phyloP scores from a whole-genome alignment of 2,888 invertebrate genomes.

The Mamestra brassicae region DNA sequence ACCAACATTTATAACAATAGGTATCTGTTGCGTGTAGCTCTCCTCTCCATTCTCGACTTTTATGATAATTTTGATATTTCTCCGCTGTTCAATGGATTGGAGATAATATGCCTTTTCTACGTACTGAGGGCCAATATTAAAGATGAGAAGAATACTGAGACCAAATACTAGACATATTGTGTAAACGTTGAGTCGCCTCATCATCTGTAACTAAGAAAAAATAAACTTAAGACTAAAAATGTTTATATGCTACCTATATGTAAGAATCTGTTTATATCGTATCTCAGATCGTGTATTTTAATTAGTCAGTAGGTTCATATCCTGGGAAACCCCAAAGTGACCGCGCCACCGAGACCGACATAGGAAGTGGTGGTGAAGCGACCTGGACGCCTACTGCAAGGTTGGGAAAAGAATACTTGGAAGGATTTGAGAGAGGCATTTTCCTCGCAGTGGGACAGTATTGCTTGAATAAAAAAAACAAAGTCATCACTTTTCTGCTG shows the following conservation, averaged over 20 bases:
- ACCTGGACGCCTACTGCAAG: no score
- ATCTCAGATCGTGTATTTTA: no score
- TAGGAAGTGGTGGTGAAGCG: no score
- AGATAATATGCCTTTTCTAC: slow-evolving; percentile 86
- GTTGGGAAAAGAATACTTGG: no score
- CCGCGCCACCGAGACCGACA: no score
- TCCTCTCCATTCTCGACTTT: slow-evolving; percentile 89
- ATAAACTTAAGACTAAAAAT: not conserved
- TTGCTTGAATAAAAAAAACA: no score
- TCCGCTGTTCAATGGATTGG: slow-evolving; percentile 80
- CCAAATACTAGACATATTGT: slow-evolving; percentile 75
- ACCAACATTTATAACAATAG: slow-evolving; percentile 74
- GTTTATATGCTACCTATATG: not conserved
- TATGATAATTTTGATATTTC: slow-evolving; percentile 87
- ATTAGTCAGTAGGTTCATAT: no score
- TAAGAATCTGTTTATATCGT: no score
- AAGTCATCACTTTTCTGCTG: no score
- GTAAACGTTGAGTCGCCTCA: slow-evolving; percentile 41
- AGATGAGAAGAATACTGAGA: slow-evolving; percentile 87
- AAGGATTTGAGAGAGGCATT: no score
- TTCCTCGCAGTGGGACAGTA: no score
- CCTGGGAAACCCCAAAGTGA: no score
- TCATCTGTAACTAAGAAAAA: slow-evolving; percentile 28
- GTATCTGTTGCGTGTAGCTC: slow-evolving; percentile 71
- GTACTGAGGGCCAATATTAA: slow-evolving; percentile 87